Evolutionary conservation across 2,113 vertebrate genomes (phyloP).

Genomic region (Stomatorhinus ivindoensis): DNA sequence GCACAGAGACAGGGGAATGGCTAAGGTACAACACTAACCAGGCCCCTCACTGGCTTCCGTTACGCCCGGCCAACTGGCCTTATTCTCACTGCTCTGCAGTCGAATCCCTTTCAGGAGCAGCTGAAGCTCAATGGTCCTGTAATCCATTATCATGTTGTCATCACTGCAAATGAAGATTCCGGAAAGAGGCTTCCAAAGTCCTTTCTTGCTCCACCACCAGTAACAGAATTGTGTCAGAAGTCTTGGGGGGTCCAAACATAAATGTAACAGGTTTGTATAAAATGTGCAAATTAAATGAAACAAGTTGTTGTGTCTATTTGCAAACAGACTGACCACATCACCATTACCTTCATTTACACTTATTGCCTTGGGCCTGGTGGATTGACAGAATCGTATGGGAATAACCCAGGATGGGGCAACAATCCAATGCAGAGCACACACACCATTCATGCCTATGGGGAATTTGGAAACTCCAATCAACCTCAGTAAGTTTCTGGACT

Average conservation of each 20-base stretch:
- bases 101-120: background rate
- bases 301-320: background rate
- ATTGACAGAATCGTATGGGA: background rate
- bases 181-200: background rate
- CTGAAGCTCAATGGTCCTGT: background rate
- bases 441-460: background rate
- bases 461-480: background rate
- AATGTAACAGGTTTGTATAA: background rate
- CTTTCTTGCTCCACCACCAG: background rate
- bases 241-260: background rate
- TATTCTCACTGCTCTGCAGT: slow-evolving; percentile 18
- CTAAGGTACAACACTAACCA: background rate
- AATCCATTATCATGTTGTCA: background rate
- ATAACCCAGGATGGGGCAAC: background rate
- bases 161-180: background rate
- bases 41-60: slow-evolving; percentile 10
- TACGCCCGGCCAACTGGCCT: slow-evolving; percentile 8
- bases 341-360: background rate
- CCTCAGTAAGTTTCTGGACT: background rate
- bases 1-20: slow-evolving; percentile 21
- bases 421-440: background rate
- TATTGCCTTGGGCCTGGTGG: background rate
- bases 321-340: background rate
- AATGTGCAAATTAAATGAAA: background rate
- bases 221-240: background rate